Percentiles rank a stretch among this genome's conserved stretches.
Conservation (phyloP, 37 sponge, comb jelly and placozoan species). For the Cladorhizidae sp. region DNA sequence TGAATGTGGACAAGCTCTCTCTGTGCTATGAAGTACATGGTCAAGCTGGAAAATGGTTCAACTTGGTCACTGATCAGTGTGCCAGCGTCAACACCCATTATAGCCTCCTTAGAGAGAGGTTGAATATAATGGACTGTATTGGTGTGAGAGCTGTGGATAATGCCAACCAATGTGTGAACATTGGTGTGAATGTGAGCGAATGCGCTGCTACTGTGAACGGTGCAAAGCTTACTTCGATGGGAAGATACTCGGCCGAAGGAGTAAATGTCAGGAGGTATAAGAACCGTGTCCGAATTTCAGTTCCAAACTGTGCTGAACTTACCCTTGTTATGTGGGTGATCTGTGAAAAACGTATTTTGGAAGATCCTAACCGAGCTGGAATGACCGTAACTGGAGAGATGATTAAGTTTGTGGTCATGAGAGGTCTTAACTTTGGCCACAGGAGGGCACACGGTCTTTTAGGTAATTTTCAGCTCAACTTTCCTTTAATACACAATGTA, state of each 20-base stretch:
- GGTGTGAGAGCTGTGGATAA: slow-evolving; percentile 46
- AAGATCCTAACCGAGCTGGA: background rate
- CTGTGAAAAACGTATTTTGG: slow-evolving; percentile 27
- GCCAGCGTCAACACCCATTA: slow-evolving; percentile 38
- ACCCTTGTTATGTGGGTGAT: slow-evolving; percentile 77
- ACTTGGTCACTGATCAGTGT: slow-evolving; percentile 57
- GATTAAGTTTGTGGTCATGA: slow-evolving; percentile 57
- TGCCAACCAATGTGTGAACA: slow-evolving; percentile 16
- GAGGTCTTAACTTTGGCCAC: slow-evolving; percentile 68
- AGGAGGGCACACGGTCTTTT: slow-evolving; percentile 69
- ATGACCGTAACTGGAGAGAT: background rate
- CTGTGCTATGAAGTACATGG: slow-evolving; percentile 63
- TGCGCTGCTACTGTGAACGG: slow-evolving; percentile 32
- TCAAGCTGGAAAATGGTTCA: slow-evolving; percentile 8
- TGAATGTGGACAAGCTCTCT: background rate
- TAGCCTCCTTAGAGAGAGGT: background rate
- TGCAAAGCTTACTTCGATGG: too few species aligned
- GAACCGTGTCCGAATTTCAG: slow-evolving; percentile 55
- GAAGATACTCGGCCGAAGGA: background rate
- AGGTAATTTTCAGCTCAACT: slow-evolving; percentile 37
- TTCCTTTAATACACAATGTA: too few species aligned
- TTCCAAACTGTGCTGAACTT: slow-evolving; percentile 73
- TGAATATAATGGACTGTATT: slow-evolving; percentile 53
- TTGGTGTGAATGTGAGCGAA: slow-evolving; percentile 39
- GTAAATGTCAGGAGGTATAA: slow-evolving; percentile 7